Evolutionary conservation across 37 sponge, comb jelly and placozoan genomes (phyloP).

Genomic region (Hexactinellida sp.): DNA sequence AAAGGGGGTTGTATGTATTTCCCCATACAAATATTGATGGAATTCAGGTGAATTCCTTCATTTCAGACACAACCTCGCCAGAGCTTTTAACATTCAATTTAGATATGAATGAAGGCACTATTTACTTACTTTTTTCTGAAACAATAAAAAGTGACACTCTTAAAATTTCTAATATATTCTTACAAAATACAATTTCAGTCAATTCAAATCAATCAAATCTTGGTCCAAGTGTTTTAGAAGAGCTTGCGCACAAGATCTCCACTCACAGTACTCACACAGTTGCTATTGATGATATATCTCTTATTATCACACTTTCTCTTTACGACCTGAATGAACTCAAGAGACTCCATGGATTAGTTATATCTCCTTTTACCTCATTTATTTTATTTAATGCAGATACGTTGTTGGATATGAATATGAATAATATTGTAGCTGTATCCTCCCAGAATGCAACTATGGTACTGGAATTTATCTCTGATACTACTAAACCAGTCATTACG

Average conservation of each 20-base stretch:
- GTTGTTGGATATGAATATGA: conserved; percentile 42
- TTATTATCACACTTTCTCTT: conserved; percentile 19
- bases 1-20: neutral
- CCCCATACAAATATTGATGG: neutral
- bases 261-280: neutral
- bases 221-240: neutral
- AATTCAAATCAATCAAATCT: neutral
- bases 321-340: conserved; percentile 50
- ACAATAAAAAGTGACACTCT: conserved; percentile 48
- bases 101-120: conserved; percentile 57
- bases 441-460: conserved; percentile 24
- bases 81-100: conserved; percentile 36
- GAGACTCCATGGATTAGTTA: conserved; percentile 28
- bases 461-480: conserved; percentile 31
- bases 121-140: conserved; percentile 65
- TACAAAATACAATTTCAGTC: conserved; percentile 16
- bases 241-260: neutral
- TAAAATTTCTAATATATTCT: conserved; percentile 25
- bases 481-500: conserved; percentile 55
- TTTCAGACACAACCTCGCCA: conserved; percentile 44
- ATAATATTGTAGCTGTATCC: conserved; percentile 32
- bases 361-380: conserved; percentile 23
- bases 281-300: conserved; percentile 17
- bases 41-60: conserved; percentile 24
- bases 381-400: conserved; percentile 20